Evolutionary conservation across 2,888 invertebrate species (phyloP), one percentile per base, ranked within the genome.

Genomic region (Polia nebulosa): DNA sequence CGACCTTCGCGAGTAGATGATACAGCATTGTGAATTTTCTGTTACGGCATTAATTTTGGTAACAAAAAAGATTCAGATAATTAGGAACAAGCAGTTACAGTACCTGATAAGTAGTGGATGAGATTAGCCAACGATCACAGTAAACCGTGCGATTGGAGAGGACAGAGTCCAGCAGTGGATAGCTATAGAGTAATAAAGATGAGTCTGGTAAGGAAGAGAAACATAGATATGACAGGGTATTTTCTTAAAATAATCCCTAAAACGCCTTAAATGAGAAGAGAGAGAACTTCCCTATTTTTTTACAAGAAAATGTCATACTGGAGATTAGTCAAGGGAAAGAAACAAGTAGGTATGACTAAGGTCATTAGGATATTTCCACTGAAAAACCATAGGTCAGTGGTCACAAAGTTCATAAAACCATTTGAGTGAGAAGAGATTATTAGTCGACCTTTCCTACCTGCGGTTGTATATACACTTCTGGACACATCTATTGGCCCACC

Each of bases 281-380:
- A 8, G 11, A n/a, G 4, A 27, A 9, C n/a, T 22, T 25, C 7
- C 25, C 27, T 34, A 27, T 34, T 25, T 22, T 25, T 22, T n/a
- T 1, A 47, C 6, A 5, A 32, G 22, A 39, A 56, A 45, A 36
- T 27, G 17, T 27, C 13, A 27, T 27, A n/a, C n/a, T n/a, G n/a
- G n/a, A n/a, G n/a, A n/a, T n/a, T n/a, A n/a, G n/a, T 45, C 13
- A 11, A 22, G 34, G 29, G n/a, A 56, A 63, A 36, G n/a, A n/a
- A 15, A 17, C 27, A 41, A 39, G 39, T 13, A n/a, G 7, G 22
- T 13, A 67, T 72, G 65, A 66, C 25, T 66, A 32, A 72, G 2
- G 29, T 22, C 22, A 67, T 58, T 58, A 34, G 41, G 70, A 15
- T n/a, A 69, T 44, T 47, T 59, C 45, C 29, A 25, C 17, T 32